Conservation (phyloP, 1,140 invertebrate species). For the Pogonognathellus flavescens region DNA sequence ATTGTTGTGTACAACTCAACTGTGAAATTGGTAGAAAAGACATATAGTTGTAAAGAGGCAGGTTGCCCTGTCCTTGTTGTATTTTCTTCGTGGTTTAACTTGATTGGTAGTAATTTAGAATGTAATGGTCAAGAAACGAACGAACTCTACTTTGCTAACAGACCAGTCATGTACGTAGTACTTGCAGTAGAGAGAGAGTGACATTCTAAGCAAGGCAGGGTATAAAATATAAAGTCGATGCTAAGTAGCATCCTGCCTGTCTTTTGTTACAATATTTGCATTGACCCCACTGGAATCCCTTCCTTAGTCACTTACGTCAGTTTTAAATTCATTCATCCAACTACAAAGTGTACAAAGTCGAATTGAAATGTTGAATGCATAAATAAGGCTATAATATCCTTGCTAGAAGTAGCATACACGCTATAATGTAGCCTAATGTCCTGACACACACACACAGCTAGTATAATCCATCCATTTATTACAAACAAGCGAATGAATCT, state of each 20-base stretch:
- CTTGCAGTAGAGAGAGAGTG: no score
- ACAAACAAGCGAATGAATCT: no score
- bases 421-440: no score
- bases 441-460: no score
- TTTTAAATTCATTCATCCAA: background rate
- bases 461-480: no score
- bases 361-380: slow-evolving; percentile 37
- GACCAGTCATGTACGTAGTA: background rate
- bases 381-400: background rate
- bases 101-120: background rate
- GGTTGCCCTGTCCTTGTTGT: no score
- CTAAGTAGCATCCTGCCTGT: background rate
- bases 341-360: background rate
- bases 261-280: background rate
- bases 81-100: background rate
- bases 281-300: background rate
- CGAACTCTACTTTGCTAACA: background rate
- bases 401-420: background rate
- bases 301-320: background rate
- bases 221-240: background rate
- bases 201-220: background rate
- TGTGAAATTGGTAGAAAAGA: background rate
- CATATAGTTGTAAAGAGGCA: no score
- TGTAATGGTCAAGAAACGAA: background rate
- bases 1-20: slow-evolving; percentile 40